Base-by-base conservation (phyloP, 2,113 vertebrate species). In the Pluvianellus socialis region DNA sequence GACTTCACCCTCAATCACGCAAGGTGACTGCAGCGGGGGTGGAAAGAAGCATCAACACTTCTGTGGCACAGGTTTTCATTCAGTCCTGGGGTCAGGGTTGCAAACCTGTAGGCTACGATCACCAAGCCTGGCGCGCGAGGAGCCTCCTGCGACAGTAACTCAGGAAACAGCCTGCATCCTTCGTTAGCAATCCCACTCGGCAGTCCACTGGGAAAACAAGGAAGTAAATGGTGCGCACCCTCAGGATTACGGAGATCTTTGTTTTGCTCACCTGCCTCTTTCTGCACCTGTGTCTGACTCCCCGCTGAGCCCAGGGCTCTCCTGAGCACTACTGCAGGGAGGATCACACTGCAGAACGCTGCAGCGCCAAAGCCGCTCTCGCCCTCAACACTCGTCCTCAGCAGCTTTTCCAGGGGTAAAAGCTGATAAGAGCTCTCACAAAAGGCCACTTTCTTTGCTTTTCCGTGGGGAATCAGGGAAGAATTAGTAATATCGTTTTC, bases 1-100 rank as follows among this genome's bases (percentile, higher is more conserved):
- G 89, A 91, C 74, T 84, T 56, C 35, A 90, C 40, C 87, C 85
- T 82, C 42, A 84, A 52, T 32, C 40, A 56, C 0, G 1, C 14
- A 8, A 63, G 26, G 53, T 14, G 47, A 67, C 53, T 21, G 66
- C 2, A 4, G 66, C 0, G 0, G 26, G 13, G 35, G 16, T 22
- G 35, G 72, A 67, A 85, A 68, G 81, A 12, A 65, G 40, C 56
- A 80, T 6, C 68, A 40, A 27, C 7, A 13, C 3, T 2, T 35
- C 4, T 1, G 2, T 42, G 30, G 73, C 52, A 40, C 18, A 35
- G 33, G 32, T 56, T 86, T 86, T 33, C 40, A 53, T 12, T 50
- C 73, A 47, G 44, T 10, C 38, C 45, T 28, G 12, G 38, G 38
- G 67, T 58, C 68, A 53, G 32, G 70, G 23, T 3, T 35, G 4